These are phyloP conservation scores for Electrona antarctica DNA, from an alignment of 2,113 vertebrate genomes.

Conservation along the genomic window DNA sequence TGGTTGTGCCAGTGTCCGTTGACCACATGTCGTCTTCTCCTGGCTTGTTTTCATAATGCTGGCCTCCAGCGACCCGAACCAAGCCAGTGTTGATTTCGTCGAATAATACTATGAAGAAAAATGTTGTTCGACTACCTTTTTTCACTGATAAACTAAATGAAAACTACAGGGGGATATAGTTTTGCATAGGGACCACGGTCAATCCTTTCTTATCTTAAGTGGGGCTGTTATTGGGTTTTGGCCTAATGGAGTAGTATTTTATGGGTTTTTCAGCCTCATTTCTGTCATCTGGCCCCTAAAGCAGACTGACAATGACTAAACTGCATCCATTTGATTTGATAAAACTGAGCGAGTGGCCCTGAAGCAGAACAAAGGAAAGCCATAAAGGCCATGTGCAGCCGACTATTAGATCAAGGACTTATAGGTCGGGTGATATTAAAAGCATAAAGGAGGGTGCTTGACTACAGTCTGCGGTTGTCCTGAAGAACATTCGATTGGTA, in stretches of 20 bases:
- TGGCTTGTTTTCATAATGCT: slow-evolving; percentile 15
- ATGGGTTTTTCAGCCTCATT: background rate
- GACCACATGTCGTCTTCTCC: background rate
- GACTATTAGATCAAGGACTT: background rate
- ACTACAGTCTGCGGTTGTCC: background rate
- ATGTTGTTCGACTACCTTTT: too few species aligned
- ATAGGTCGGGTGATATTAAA: background rate
- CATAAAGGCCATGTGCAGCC: background rate
- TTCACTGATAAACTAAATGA: slow-evolving; percentile 26
- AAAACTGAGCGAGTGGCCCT: background rate
- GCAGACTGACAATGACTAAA: background rate
- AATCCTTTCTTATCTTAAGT: slow-evolving; percentile 26
- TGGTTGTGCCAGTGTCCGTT: background rate
- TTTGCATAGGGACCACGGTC: slow-evolving; percentile 21
- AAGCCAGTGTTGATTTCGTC: too few species aligned
- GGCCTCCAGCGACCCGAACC: slow-evolving; percentile 11
- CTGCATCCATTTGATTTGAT: slow-evolving; percentile 4
- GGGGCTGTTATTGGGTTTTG: slow-evolving; percentile 24
- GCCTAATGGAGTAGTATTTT: slow-evolving; percentile 1
- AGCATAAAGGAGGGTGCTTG: background rate
- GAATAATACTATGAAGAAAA: too few species aligned
- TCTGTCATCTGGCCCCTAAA: slow-evolving; percentile 4
- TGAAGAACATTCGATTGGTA: background rate
- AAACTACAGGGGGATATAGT: background rate
- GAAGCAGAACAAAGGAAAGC: background rate